Conservation (phyloP, 2,113 vertebrate species). For the Tichodroma muraria region DNA sequence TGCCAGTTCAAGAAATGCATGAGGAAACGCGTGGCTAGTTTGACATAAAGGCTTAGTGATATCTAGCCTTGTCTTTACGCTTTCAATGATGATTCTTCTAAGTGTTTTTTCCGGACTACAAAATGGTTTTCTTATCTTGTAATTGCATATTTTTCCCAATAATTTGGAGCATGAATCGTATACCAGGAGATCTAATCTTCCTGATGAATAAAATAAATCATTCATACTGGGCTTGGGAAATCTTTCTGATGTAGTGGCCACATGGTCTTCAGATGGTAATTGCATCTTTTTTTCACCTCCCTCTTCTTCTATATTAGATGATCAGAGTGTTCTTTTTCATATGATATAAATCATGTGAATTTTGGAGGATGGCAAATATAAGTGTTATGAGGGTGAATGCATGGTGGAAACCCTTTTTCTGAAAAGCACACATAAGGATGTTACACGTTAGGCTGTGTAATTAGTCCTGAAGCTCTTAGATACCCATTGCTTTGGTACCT, state of each 20-base stretch:
- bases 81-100: background rate
- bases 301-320: background rate
- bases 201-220: background rate
- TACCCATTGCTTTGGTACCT: background rate
- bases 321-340: background rate
- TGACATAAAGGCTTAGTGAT: background rate
- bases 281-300: background rate
- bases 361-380: background rate
- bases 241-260: background rate
- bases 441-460: rapidly evolving
- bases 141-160: background rate
- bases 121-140: background rate
- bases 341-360: background rate
- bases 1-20: background rate
- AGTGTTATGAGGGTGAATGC: background rate
- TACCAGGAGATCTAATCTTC: background rate
- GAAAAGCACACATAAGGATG: background rate
- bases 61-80: background rate
- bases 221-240: background rate
- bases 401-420: background rate
- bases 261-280: background rate
- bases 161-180: background rate
- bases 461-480: background rate
- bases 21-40: background rate
- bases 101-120: background rate